Base-by-base conservation (phyloP, 1,140 invertebrate genomes). In the Lordiphosa mommai region DNA sequence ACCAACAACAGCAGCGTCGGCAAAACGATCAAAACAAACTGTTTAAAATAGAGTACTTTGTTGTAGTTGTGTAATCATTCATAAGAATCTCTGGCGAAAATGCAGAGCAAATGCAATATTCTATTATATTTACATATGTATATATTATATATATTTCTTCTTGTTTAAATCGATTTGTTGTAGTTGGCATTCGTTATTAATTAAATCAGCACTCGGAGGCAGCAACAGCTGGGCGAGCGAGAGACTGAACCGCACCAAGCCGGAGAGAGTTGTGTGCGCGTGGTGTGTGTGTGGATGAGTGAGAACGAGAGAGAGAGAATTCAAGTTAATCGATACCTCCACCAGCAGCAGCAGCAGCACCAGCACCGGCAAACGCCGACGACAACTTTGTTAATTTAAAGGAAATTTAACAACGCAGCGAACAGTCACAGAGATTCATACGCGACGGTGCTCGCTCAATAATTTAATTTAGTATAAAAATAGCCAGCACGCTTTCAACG, bases 131-230 rank as follows among this genome's bases (percentile, higher is more conserved):
- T 33, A 55, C 51, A 51, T 17, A 36, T 38, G 12, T 33, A 20
- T 57, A 33, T 38, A 27, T 29, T 27, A 58, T 49, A 43, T 59
- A 56, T 51, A 12, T 41, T 55, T 61, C 61, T 37, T 57, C 60
- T 64, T 70, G 38, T 67, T 57, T 49, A 67, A 80, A 80, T 82
- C 76, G 76, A 82, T 84, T 70, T 82, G 71, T 80, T 84, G 77
- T 82, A 82, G 76, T 82, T 84, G 76, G 77, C 76, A 80, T 82
- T 74, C 76, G 76, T 74, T 82, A 82, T 82, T 82, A 82, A 82
- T 82, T 82, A 67, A 82, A 82, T 82, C 76, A 84, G 61, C 67
- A 60, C 49, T 46, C 29, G 58, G 36, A 44, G 71, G 38, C 33
- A 33, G 37, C 27, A 68, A 61, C 61, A 66, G 51, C 61, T 36